Evolutionary conservation across 2,797 vertebrate species (phyloP).

Genomic region (Hyperoplus lanceolatus): DNA sequence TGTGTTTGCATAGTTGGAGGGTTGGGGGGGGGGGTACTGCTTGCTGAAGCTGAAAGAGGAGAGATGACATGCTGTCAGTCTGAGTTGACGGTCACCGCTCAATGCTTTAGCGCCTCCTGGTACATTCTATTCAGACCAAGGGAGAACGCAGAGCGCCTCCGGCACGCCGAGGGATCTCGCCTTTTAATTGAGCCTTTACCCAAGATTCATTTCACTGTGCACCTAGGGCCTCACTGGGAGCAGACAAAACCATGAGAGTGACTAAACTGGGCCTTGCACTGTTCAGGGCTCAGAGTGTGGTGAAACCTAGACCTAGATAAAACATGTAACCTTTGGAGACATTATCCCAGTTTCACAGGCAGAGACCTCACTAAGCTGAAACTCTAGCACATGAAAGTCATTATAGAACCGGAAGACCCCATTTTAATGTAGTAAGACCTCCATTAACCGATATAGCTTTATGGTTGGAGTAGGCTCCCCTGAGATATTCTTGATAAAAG

Average conservation of each 20-base stretch:
- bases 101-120: conserved; percentile 73
- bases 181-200: conserved; percentile 83
- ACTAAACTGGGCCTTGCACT: conserved; percentile 66
- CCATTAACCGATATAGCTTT: conserved; percentile 50
- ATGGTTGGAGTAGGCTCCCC: conserved; percentile 22
- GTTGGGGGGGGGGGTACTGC: conserved; percentile 55
- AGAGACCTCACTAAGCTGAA: conserved; percentile 58
- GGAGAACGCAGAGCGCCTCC: conserved; percentile 60
- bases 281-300: conserved; percentile 44
- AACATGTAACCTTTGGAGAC: conserved; percentile 61
- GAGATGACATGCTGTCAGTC: conserved; percentile 83
- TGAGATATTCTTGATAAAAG: conserved; percentile 48
- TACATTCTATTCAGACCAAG: conserved; percentile 75
- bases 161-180: conserved; percentile 69
- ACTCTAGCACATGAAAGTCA: conserved; percentile 51
- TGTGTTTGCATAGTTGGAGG: conserved; percentile 46
- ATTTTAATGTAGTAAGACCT: conserved; percentile 52
- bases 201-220: conserved; percentile 78
- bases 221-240: conserved; percentile 66
- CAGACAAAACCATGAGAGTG: conserved; percentile 65
- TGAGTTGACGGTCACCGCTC: conserved; percentile 79
- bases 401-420: conserved; percentile 41
- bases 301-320: conserved; percentile 62
- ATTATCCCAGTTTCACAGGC: conserved; percentile 60
- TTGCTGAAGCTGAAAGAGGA: conserved; percentile 80